A percentile compares a stretch with the other conserved stretches of the same genome.
phyloP scores from a whole-genome alignment of 2,113 vertebrate genomes.

The Poicephalus meyeri region DNA sequence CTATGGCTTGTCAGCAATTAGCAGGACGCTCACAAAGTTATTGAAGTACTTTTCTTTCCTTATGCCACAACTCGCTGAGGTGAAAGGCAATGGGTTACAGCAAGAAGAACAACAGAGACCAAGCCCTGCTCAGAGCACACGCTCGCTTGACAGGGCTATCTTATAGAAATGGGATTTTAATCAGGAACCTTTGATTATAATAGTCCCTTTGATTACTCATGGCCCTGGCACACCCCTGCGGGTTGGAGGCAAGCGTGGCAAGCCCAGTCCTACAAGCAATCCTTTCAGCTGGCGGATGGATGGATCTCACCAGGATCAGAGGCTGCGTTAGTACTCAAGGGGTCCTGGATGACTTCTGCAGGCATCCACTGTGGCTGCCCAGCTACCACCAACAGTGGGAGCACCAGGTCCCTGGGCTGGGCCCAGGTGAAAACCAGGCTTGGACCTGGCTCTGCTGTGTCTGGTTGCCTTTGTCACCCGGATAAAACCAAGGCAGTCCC shows the following conservation, averaged over 20 bases:
- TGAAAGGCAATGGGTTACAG: neutral
- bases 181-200: conserved; percentile 23
- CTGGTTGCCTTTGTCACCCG: neutral
- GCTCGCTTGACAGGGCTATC: neutral
- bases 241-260: neutral
- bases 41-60: neutral
- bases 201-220: neutral
- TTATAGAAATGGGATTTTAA: conserved; percentile 28
- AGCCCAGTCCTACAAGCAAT: neutral
- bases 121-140: rapidly evolving
- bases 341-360: neutral
- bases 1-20: conserved; percentile 32
- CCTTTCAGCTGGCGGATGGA: neutral
- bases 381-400: neutral
- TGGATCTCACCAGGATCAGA: neutral
- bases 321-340: neutral
- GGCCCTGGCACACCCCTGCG: neutral
- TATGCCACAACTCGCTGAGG: neutral
- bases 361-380: rapidly evolving
- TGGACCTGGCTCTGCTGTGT: neutral
- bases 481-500: neutral
- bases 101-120: neutral
- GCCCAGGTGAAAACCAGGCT: neutral
- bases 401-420: rapidly evolving
- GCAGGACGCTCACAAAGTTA: neutral